Conservation (phyloP, 1,140 invertebrate genomes). For the Popillia japonica region DNA sequence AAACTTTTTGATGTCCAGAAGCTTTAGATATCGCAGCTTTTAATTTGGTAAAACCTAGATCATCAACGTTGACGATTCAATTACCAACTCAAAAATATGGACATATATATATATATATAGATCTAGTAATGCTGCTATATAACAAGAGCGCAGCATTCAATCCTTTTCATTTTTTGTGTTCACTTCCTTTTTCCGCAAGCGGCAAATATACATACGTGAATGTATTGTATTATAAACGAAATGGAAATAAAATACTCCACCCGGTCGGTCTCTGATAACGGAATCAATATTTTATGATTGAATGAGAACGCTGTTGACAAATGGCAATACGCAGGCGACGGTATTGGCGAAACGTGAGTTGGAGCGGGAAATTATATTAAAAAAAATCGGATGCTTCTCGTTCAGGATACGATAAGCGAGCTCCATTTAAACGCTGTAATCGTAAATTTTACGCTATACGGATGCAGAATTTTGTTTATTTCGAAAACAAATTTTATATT, state of each 20-base stretch:
- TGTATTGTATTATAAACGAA: background rate
- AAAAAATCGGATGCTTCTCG: background rate
- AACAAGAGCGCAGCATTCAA: no score
- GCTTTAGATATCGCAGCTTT: no score
- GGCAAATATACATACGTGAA: no score
- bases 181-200: no score
- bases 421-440: background rate
- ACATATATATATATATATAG: no score
- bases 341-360: background rate
- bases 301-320: constrained; percentile 7
- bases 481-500: constrained; percentile 12
- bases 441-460: background rate
- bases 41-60: no score
- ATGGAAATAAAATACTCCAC: constrained; percentile 11
- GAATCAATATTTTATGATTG: constrained; percentile 16
- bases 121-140: no score
- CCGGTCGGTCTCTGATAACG: background rate
- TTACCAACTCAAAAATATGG: no score
- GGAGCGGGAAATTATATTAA: background rate
- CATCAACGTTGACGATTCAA: no score
- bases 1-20: no score
- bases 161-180: no score
- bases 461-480: constrained; percentile 2
- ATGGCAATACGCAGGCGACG: background rate
- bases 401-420: background rate